Evolutionary conservation across 2,888 invertebrate species (phyloP), one percentile per base, ranked within the genome.

Genomic region (Strigamia crassipes): DNA sequence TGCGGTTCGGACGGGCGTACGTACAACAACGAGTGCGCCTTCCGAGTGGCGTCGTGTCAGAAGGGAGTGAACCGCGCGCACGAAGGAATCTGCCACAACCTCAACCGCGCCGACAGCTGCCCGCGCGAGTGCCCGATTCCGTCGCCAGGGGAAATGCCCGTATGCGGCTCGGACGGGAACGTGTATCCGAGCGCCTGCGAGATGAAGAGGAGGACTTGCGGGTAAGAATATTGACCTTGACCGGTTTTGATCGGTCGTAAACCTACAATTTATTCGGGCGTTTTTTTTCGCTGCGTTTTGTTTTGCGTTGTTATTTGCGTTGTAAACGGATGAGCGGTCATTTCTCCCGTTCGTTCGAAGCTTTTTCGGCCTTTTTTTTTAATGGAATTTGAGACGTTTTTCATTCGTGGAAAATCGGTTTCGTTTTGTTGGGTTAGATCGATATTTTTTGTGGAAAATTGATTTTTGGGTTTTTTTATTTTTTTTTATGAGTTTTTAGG

Each of bases 31-130:
- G 94, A 94, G 81, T 96, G 96, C 87, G 92, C 94, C 86, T 96
- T 96, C 96, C 94, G 95, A 87, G 92, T 95, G 51, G 94, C 95
- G 86, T 96, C 96, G 87, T 96, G 96, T 89, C 96, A 96, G 94
- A 93, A 93, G 88, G 94, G 95, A 82, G 92, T 96, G 46, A 94
- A 95, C 87, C 89, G 95, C 86, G 95, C 96, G 2, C 96, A 96
- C 88, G 92, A 95, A 85, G 96, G 96, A 10, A 93, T 94, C 87
- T 96, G 96, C 88, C 94, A 94, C 10, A 90, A 92, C 83, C 91
- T 95, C 83, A 92, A 90, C 83, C 90, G 90, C 85, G 88, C 88
- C 82, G 90, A 92, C 84, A 90, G 92, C 78, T 93, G 94, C 87
- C 91, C 91, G 88, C 90, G 86, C 89, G 87, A 89, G 81, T 92